Conservation (phyloP, 2,113 vertebrate species). For the Burhinus bistriatus region DNA sequence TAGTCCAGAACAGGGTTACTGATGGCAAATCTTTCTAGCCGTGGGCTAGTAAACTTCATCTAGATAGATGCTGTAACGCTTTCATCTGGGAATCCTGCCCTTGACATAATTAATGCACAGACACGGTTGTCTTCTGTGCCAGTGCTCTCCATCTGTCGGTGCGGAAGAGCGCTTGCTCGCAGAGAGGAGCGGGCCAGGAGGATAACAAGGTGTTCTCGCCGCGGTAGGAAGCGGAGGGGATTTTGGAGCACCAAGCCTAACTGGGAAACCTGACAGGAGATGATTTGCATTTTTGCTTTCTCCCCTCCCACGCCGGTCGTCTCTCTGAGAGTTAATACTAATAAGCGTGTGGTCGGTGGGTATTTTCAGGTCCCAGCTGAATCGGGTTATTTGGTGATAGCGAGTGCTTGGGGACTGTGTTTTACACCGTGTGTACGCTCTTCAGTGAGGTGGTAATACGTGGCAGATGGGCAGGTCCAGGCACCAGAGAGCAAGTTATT, state of each 20-base stretch:
- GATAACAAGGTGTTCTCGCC: background rate
- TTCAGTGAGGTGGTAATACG: background rate
- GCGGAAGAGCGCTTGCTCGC: background rate
- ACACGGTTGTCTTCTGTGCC: background rate
- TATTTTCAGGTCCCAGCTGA: background rate
- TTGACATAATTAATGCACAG: constrained; percentile 35
- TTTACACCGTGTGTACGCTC: background rate
- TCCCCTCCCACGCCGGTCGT: background rate
- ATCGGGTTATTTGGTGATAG: background rate
- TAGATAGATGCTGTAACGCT: background rate
- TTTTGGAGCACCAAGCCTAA: background rate
- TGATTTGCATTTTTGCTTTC: background rate
- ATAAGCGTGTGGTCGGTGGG: background rate
- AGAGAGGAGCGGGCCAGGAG: background rate
- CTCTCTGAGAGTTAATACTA: background rate
- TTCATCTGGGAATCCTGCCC: constrained; percentile 39
- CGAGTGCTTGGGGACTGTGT: background rate
- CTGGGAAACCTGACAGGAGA: background rate
- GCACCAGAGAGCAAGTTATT: background rate
- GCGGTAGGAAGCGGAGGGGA: background rate
- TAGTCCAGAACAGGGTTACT: background rate
- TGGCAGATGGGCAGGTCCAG: background rate
- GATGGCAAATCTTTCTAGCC: background rate
- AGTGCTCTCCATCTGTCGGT: constrained; percentile 33
- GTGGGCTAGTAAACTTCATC: background rate